Conservation (phyloP, 35 echinoderm and acorn worm species). For the Amphiura filiformis region DNA sequence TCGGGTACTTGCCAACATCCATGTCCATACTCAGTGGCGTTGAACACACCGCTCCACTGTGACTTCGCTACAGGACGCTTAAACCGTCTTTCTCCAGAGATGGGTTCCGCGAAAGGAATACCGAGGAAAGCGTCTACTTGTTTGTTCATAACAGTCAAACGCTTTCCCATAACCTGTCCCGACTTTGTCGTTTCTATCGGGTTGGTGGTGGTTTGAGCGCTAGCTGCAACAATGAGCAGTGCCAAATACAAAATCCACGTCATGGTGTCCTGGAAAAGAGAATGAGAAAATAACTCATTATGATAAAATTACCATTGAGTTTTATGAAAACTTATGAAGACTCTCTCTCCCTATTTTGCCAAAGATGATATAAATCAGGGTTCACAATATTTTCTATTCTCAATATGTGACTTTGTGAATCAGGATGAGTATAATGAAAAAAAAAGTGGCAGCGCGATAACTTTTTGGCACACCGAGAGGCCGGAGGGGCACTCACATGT, state of each 20-base stretch:
- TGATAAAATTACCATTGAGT: too few relatives aligned
- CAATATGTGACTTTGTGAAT: too few relatives aligned
- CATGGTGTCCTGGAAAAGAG: background rate
- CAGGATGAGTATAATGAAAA: too few relatives aligned
- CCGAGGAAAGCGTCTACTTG: conserved; percentile 63
- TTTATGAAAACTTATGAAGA: too few relatives aligned
- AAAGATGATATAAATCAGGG: too few relatives aligned
- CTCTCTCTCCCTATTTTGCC: too few relatives aligned
- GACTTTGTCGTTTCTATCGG: conserved; percentile 41
- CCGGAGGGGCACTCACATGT: too few relatives aligned
- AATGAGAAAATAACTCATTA: too few relatives aligned
- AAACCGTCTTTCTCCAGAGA: conserved; percentile 49
- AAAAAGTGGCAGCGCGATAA: too few relatives aligned
- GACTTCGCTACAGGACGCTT: conserved; percentile 40
- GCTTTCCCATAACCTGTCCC: conserved; percentile 56
- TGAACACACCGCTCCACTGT: conserved; percentile 27
- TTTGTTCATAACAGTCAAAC: conserved; percentile 48
- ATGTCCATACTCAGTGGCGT: conserved; percentile 58
- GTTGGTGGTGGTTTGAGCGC: background rate
- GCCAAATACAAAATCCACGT: conserved; percentile 1
- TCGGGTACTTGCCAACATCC: conserved; percentile 73
- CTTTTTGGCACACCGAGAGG: too few relatives aligned
- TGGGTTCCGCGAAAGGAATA: conserved; percentile 72
- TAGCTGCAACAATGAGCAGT: background rate
- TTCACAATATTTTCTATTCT: too few relatives aligned